These are phyloP conservation scores for Schlechtendalia chinensis DNA, from an alignment of 1,140 invertebrate species.

Conservation along the genomic window DNA sequence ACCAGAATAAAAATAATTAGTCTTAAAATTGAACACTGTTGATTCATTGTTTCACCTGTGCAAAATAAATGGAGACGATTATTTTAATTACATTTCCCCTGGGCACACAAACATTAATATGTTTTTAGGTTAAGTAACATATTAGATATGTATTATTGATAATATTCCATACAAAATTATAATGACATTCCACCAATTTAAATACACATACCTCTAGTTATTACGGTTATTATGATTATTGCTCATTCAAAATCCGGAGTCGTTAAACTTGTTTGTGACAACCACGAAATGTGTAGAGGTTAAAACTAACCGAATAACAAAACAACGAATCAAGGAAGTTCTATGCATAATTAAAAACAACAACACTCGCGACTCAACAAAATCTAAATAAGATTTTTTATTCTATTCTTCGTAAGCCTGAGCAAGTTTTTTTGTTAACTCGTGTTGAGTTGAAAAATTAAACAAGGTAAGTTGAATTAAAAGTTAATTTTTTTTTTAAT, in stretches of 20 bases:
- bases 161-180: too few relatives aligned
- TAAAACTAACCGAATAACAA: conserved; percentile 3
- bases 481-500: too few relatives aligned
- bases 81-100: too few relatives aligned
- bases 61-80: background rate
- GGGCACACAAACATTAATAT: background rate
- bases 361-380: background rate
- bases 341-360: background rate
- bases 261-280: conserved; percentile 28
- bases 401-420: too few relatives aligned
- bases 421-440: too few relatives aligned
- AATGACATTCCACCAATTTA: background rate
- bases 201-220: background rate
- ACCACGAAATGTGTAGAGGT: background rate
- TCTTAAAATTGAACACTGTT: background rate
- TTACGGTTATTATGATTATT: background rate
- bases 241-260: background rate
- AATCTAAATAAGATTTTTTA: too few relatives aligned
- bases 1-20: background rate
- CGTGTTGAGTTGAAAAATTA: too few relatives aligned
- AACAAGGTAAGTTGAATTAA: too few relatives aligned
- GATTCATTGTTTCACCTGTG: conserved; percentile 27
- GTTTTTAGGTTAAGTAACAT: too few relatives aligned
- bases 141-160: too few relatives aligned
- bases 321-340: conserved; percentile 27